phyloP scores from a whole-genome alignment of 2,888 invertebrate genomes.

The Oscheius sp. region DNA sequence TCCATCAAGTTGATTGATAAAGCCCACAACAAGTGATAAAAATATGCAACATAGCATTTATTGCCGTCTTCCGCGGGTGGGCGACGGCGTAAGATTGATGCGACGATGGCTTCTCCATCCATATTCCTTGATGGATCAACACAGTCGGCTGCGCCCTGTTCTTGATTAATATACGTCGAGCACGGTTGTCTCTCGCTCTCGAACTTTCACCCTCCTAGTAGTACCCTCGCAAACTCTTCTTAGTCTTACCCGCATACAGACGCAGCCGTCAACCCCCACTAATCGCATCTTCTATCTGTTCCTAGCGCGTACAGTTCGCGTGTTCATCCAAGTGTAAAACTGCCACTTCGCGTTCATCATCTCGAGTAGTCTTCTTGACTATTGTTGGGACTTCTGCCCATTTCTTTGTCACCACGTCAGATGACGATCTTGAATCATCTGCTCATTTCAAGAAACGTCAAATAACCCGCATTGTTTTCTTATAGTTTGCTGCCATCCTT shows the following conservation, averaged over 20 bases:
- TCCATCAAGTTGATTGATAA: neutral
- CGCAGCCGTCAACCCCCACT: neutral
- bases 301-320: constrained; percentile 36
- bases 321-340: constrained; percentile 41
- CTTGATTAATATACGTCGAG: constrained; percentile 37
- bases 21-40: neutral
- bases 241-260: neutral
- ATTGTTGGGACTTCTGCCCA: neutral
- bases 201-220: neutral
- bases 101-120: constrained; percentile 32
- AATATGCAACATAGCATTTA: constrained; percentile 26
- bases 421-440: neutral
- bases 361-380: constrained; percentile 24
- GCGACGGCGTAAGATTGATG: constrained; percentile 37
- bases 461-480: neutral
- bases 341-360: constrained; percentile 38
- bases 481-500: neutral
- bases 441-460: neutral
- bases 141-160: constrained; percentile 35
- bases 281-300: constrained; percentile 36
- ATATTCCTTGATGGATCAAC: constrained; percentile 38
- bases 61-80: constrained; percentile 30
- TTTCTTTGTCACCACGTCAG: neutral
- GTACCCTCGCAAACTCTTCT: neutral
- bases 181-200: constrained; percentile 19